Evolutionary conservation across 2,113 vertebrate species (phyloP).

Genomic region (Microcebus tavaratra): DNA sequence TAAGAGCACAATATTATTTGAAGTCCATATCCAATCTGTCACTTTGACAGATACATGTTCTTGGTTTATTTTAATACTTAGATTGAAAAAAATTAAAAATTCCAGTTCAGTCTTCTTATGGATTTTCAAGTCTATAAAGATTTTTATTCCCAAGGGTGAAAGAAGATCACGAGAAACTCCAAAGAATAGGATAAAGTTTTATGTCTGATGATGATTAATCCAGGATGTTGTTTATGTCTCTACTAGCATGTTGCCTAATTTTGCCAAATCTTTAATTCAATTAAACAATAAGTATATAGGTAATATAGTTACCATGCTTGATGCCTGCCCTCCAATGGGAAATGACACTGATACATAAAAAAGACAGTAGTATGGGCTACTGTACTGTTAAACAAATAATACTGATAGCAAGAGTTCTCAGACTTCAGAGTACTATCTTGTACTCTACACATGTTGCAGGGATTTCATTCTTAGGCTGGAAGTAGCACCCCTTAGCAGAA

Average conservation of each 20-base stretch:
- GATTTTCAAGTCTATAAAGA: conserved; percentile 60
- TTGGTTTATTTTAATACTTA: conserved; percentile 71
- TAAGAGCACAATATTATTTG: conserved; percentile 73
- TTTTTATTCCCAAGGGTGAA: not conserved
- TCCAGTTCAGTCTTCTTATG: conserved; percentile 38
- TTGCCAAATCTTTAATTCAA: not conserved
- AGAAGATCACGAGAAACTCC: not conserved
- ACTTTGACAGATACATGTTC: conserved; percentile 78
- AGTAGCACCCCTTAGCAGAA: not conserved
- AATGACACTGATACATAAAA: not conserved
- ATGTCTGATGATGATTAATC: not conserved
- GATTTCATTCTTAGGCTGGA: not conserved
- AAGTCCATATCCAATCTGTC: conserved; percentile 69
- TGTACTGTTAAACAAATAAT: not conserved
- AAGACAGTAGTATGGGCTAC: not conserved
- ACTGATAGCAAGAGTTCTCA: not conserved
- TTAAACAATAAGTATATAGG: not conserved
- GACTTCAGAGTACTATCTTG: not conserved
- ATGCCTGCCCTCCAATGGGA: not conserved
- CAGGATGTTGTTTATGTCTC: not conserved
- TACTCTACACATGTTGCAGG: not conserved
- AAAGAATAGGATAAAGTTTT: not conserved
- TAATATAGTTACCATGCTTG: not conserved
- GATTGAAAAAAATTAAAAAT: conserved; percentile 62
- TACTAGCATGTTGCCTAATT: not conserved